These are phyloP conservation scores for fruit fly (Drosophila melanogaster) DNA, from an alignment of 1,140 invertebrate genomes.

Conservation along the genomic window Release_6_plus_ISO1_MT NT_033777.3:14374501-14375000, in stretches of 20 bases:
- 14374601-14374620: conserved; percentile 1
- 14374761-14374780: not conserved
- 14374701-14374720: conserved; percentile 52
- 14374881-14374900: conserved; percentile 39
- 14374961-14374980: not conserved
- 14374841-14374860: conserved; percentile 5
- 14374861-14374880: conserved; percentile 9
- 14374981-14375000: conserved; percentile 8
- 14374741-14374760: conserved; percentile 34
- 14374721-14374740: conserved; percentile 22
- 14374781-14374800: conserved; percentile 22
- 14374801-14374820: conserved; percentile 51
- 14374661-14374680: conserved; percentile 23
- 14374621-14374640: not conserved
- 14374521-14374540: conserved; percentile 82
- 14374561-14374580: conserved; percentile 44
- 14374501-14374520: conserved; percentile 75
- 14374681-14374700: conserved; percentile 52
- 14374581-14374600: not conserved
- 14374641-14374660: conserved; percentile 17
- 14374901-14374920: conserved; percentile 19
- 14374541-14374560: conserved; percentile 82
- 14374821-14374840: conserved; percentile 54
- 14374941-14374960: conserved; percentile 7
- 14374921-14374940: conserved; percentile 18